These are phyloP conservation scores for Idaea straminata DNA, from an alignment of 2,888 invertebrate species.

Conservation along the genomic window DNA sequence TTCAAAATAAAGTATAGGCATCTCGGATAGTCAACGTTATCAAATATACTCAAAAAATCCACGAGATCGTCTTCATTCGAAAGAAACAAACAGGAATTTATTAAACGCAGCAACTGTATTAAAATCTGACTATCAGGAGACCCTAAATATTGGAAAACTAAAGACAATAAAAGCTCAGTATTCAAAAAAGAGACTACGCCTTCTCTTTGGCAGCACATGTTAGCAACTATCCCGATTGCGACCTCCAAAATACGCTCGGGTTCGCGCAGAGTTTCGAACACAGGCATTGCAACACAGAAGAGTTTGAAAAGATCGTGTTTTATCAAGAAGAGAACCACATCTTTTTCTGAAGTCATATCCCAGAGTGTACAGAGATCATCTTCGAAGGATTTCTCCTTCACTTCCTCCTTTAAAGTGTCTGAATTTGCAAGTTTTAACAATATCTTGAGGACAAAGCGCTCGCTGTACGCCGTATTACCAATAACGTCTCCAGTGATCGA, in stretches of 20 bases:
- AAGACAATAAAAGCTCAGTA: slow-evolving; percentile 78
- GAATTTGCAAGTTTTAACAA: slow-evolving; percentile 82
- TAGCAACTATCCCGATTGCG: slow-evolving; percentile 90
- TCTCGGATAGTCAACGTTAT: slow-evolving; percentile 72
- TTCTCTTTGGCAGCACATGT: slow-evolving; percentile 86
- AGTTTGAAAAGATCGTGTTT: slow-evolving; percentile 84
- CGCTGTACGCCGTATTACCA: slow-evolving; percentile 89
- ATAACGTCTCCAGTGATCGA: slow-evolving; percentile 87
- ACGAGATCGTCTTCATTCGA: slow-evolving; percentile 62
- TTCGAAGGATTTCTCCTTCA: slow-evolving; percentile 83
- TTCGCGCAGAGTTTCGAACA: slow-evolving; percentile 77
- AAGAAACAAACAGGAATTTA: slow-evolving; percentile 77
- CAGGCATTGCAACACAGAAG: slow-evolving; percentile 78
- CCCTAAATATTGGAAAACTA: slow-evolving; percentile 78
- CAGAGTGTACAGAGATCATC: slow-evolving; percentile 88
- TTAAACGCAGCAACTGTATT: slow-evolving; percentile 85
- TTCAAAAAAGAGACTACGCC: slow-evolving; percentile 79
- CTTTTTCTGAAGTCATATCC: slow-evolving; percentile 91
- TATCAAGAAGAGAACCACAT: slow-evolving; percentile 85
- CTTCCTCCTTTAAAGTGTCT: slow-evolving; percentile 71
- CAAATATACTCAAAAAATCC: slow-evolving; percentile 71
- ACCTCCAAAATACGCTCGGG: slow-evolving; percentile 88
- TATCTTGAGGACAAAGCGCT: slow-evolving; percentile 85
- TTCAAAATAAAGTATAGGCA: slow-evolving; percentile 85
- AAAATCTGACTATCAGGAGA: slow-evolving; percentile 86